These are phyloP conservation scores for Excalfactoria chinensis DNA, from an alignment of 2,113 vertebrate genomes.

Conservation along the genomic window DNA sequence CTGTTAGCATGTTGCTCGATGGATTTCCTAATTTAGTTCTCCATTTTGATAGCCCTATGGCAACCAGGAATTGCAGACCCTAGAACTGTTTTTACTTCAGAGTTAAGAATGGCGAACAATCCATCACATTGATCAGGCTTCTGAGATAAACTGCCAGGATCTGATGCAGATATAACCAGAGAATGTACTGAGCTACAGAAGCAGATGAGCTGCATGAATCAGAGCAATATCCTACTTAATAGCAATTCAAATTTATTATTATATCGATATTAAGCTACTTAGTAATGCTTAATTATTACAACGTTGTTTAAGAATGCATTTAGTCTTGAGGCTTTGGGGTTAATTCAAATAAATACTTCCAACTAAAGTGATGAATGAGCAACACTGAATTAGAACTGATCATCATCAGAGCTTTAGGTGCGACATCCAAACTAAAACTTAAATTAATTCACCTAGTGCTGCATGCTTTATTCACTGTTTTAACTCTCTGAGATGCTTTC, in stretches of 20 bases:
- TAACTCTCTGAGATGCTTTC: not conserved
- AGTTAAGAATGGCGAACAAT: not conserved
- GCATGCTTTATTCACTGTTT: fast-evolving
- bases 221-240: not conserved
- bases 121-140: not conserved
- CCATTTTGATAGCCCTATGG: not conserved
- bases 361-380: not conserved
- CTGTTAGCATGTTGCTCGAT: not conserved
- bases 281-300: not conserved
- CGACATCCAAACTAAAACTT: not conserved
- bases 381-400: fast-evolving
- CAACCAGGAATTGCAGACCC: not conserved
- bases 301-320: not conserved
- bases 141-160: not conserved
- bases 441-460: not conserved
- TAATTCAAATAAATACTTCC: not conserved
- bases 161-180: not conserved
- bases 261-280: not conserved
- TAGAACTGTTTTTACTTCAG: not conserved
- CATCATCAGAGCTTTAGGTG: not conserved
- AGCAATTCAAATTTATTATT: not conserved
- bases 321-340: not conserved
- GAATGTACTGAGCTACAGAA: not conserved
- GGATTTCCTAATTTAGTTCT: not conserved
- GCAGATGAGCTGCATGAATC: not conserved